A percentile compares a stretch with the other conserved stretches of the same genome.
These are phyloP conservation scores for Lepidurus couesii DNA, from an alignment of 1,140 invertebrate species.

Conservation along the genomic window DNA sequence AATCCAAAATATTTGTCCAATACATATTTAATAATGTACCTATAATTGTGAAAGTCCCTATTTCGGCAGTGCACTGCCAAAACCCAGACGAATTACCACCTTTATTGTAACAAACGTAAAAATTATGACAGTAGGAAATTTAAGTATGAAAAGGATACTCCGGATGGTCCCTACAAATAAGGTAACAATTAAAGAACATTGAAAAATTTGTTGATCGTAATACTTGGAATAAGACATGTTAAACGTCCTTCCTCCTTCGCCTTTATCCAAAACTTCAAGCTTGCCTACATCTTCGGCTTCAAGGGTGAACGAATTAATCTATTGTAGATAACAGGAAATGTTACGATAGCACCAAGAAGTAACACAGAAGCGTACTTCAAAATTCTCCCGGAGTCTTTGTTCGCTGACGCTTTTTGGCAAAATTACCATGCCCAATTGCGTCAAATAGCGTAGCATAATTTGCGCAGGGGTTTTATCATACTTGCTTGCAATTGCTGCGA, in stretches of 20 bases:
- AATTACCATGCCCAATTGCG: conserved; percentile 64
- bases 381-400: conserved; percentile 60
- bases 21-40: no score
- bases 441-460: conserved; percentile 66
- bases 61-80: no score
- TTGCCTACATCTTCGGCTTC: conserved; percentile 48
- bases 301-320: conserved; percentile 57
- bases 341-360: neutral
- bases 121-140: neutral
- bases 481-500: conserved; percentile 60
- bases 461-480: conserved; percentile 69
- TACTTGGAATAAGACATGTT: conserved; percentile 48
- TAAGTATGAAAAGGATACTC: conserved; percentile 26
- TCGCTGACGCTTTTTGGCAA: conserved; percentile 79
- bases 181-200: neutral
- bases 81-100: no score
- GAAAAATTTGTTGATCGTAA: neutral
- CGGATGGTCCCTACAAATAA: conserved; percentile 23
- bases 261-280: conserved; percentile 53
- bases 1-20: no score
- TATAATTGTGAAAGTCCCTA: no score
- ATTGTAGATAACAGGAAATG: conserved; percentile 28
- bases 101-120: neutral
- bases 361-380: conserved; percentile 37
- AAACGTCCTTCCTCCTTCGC: conserved; percentile 53